phyloP scores from a whole-genome alignment of 2,113 vertebrate genomes.

The Vidua macroura region DNA sequence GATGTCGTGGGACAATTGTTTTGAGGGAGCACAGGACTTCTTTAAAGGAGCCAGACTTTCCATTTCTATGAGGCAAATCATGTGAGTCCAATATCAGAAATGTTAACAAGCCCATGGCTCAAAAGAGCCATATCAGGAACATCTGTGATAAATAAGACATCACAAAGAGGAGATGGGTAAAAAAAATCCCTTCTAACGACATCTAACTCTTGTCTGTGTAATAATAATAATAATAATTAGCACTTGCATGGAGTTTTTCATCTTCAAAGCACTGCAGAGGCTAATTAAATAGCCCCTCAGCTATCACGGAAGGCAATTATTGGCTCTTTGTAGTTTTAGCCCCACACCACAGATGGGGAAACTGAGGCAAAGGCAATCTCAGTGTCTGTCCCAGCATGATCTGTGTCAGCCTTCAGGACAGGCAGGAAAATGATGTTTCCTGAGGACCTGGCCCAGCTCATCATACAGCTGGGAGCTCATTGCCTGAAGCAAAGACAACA shows the following conservation, averaged over 20 bases:
- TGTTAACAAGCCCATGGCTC: not conserved
- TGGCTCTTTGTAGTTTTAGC: conserved; percentile 51
- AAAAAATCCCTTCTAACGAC: not conserved
- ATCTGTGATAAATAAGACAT: conserved; percentile 56
- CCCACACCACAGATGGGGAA: not conserved
- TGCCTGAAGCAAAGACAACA: not conserved
- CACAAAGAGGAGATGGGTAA: conserved; percentile 29
- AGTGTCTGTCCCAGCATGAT: not conserved
- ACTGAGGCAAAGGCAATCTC: conserved; percentile 32
- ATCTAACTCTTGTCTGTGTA: conserved; percentile 40
- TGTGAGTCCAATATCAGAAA: not conserved
- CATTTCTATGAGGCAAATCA: not conserved
- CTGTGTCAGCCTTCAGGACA: not conserved
- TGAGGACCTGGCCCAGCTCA: not conserved
- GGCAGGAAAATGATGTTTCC: not conserved
- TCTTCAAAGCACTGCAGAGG: conserved; percentile 61
- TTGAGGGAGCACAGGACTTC: not conserved
- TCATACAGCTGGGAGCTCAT: not conserved
- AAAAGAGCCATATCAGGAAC: not conserved
- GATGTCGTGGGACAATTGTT: not conserved
- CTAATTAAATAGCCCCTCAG: conserved; percentile 60
- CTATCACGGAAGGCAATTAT: conserved; percentile 31
- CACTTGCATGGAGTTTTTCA: conserved; percentile 57
- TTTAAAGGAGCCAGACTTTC: not conserved
- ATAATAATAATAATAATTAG: conserved; percentile 68